Evolutionary conservation across 1,140 invertebrate species (phyloP).

Genomic region (Mya arenaria): DNA sequence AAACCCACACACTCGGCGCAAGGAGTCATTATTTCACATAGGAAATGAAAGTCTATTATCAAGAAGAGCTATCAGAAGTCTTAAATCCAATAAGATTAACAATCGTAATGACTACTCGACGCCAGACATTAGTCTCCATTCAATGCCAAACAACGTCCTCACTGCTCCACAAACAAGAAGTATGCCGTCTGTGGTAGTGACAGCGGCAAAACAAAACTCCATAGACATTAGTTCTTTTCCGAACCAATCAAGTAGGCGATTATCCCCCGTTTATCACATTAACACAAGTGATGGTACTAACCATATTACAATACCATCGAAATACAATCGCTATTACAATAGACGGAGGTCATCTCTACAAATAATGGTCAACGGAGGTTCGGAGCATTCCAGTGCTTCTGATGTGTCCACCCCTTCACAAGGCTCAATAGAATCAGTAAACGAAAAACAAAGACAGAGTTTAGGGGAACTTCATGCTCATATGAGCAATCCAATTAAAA

Average conservation of each 20-base stretch:
- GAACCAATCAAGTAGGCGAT: conserved; percentile 3
- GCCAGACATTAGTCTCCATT: background rate
- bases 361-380: conserved; percentile 24
- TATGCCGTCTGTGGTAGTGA: conserved; percentile 61
- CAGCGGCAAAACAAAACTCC: conserved; percentile 39
- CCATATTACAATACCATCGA: background rate
- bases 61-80: background rate
- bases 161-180: too few relatives aligned
- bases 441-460: conserved; percentile 18
- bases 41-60: conserved; percentile 42
- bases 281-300: background rate
- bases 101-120: too few relatives aligned
- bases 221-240: conserved; percentile 8
- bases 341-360: conserved; percentile 71
- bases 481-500: conserved; percentile 52
- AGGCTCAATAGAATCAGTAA: conserved; percentile 9
- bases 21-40: conserved; percentile 69
- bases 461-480: conserved; percentile 14
- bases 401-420: conserved; percentile 11
- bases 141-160: too few relatives aligned
- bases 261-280: conserved; percentile 10
- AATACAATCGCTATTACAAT: conserved; percentile 66
- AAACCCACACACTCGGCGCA: conserved; percentile 69
- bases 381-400: conserved; percentile 9
- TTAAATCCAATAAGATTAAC: too few relatives aligned